These are phyloP conservation scores for Protobothrops mucrosquamatus DNA, from an alignment of 2,113 vertebrate species.

Conservation along the genomic window DNA sequence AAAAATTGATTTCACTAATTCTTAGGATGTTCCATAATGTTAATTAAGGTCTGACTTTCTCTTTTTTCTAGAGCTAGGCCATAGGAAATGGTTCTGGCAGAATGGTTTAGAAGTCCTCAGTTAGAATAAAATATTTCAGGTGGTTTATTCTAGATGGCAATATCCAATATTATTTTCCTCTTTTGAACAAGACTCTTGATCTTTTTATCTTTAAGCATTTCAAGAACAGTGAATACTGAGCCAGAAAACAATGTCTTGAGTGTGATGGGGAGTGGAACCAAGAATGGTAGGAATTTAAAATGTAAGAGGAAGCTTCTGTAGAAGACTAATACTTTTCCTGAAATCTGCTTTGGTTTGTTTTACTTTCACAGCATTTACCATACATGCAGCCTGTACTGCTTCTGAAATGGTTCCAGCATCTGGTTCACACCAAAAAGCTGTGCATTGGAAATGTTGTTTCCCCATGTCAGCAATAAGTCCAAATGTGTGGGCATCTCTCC, in stretches of 20 bases:
- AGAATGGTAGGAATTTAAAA: background rate
- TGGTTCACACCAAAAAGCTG: conserved; percentile 81
- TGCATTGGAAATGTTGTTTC: conserved; percentile 71
- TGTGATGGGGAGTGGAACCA: background rate
- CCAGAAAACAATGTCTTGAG: background rate
- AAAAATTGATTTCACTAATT: background rate
- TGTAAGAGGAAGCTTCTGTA: background rate
- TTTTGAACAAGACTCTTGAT: background rate
- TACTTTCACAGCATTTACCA: conserved; percentile 65
- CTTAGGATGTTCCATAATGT: background rate
- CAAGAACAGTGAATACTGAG: background rate
- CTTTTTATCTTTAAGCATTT: background rate
- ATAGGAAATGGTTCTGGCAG: background rate
- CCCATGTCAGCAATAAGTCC: conserved; percentile 77
- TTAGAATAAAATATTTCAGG: background rate
- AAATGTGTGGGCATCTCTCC: conserved; percentile 74
- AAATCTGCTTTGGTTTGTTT: background rate
- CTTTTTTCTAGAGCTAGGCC: background rate
- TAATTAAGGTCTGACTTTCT: background rate
- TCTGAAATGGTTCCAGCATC: conserved; percentile 76
- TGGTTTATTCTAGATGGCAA: background rate
- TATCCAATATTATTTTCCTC: background rate
- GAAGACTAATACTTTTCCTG: background rate
- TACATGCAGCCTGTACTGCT: conserved; percentile 79
- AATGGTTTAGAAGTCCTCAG: background rate